phyloP scores from a whole-genome alignment of 2,797 vertebrate species.

The Pelodytes ibericus region DNA sequence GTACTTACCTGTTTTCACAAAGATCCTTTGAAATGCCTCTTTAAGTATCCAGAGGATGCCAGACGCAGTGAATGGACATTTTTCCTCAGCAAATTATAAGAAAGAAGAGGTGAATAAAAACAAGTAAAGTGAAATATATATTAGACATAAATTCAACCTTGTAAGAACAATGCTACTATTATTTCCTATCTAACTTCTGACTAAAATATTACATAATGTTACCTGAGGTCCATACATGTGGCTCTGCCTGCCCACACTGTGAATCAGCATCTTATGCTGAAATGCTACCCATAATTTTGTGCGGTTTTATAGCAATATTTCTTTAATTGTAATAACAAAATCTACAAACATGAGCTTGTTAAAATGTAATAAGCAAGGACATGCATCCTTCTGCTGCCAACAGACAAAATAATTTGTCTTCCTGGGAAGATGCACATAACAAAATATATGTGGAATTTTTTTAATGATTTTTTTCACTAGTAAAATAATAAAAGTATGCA shows the following conservation, averaged over 20 bases:
- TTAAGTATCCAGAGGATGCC: too few relatives aligned
- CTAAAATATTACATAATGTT: neutral
- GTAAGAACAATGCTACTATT: too few relatives aligned
- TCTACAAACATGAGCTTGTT: neutral
- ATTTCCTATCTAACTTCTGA: neutral
- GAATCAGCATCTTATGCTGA: neutral
- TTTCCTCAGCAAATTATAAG: too few relatives aligned
- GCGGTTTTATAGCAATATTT: slow-evolving; percentile 8
- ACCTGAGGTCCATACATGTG: neutral
- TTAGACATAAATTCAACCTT: too few relatives aligned
- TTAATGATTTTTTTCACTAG: neutral
- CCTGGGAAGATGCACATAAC: neutral
- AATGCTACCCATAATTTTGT: slow-evolving; percentile 31
- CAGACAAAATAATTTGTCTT: neutral
- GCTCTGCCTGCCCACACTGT: neutral
- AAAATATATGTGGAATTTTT: too few relatives aligned
- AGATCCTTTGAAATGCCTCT: too few relatives aligned
- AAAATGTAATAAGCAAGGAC: neutral
- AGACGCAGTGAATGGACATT: too few relatives aligned
- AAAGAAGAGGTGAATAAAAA: too few relatives aligned
- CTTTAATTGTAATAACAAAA: neutral
- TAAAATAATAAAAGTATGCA: slow-evolving; percentile 19
- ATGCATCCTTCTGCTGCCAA: neutral
- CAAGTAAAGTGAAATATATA: too few relatives aligned
- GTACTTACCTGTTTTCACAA: too few relatives aligned